Evolutionary conservation across 1,140 invertebrate genomes (phyloP).

Genomic region (Diorhabda carinulata): DNA sequence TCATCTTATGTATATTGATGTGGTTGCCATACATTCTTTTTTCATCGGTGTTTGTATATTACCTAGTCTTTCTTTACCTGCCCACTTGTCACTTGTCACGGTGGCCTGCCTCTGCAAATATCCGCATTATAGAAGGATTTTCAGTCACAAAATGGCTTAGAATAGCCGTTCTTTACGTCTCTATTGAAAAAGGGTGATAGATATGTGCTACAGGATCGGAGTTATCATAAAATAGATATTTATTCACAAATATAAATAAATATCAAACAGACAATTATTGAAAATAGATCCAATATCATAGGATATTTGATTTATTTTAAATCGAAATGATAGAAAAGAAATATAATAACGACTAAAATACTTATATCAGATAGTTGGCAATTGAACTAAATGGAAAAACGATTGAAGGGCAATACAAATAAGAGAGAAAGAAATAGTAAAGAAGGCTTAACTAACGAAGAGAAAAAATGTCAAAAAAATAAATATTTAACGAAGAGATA

Average conservation of each 20-base stretch:
- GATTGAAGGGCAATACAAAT: too few species aligned
- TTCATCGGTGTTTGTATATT: conserved; percentile 14
- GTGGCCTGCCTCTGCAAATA: conserved; percentile 37
- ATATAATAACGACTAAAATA: too few species aligned
- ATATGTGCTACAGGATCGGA: neutral
- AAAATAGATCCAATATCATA: neutral
- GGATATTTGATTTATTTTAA: neutral
- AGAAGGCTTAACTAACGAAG: too few species aligned
- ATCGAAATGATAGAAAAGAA: neutral
- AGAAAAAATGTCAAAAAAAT: too few species aligned
- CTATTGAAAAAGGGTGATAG: conserved; percentile 12
- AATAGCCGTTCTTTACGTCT: conserved; percentile 34
- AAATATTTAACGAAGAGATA: too few species aligned
- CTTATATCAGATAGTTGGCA: too few species aligned
- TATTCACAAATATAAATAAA: neutral
- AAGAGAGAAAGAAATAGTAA: too few species aligned
- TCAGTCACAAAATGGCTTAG: conserved; percentile 35
- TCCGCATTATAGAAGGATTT: conserved; percentile 36
- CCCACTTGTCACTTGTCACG: conserved; percentile 38
- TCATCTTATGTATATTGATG: conserved; percentile 9
- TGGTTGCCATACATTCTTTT: conserved; percentile 8
- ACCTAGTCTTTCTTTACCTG: conserved; percentile 23
- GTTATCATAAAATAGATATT: neutral
- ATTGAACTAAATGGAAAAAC: too few species aligned
- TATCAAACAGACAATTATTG: neutral